phyloP scores from a whole-genome alignment of 2,113 vertebrate genomes.

The Sardina pilchardus region DNA sequence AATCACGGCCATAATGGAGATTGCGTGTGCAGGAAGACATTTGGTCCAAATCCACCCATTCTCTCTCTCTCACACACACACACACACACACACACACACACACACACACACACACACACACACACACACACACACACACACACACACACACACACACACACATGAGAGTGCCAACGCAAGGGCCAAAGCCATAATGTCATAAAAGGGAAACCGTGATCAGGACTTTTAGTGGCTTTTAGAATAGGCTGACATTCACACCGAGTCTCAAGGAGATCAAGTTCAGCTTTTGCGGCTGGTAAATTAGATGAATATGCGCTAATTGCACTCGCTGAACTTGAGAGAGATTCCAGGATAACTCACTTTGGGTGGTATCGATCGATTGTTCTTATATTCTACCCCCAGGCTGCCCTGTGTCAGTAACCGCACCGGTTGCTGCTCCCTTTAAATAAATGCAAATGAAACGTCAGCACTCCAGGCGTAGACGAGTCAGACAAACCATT shows the following conservation, averaged over 20 bases:
- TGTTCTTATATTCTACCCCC: neutral
- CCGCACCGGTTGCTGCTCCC: neutral
- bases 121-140: neutral
- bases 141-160: neutral
- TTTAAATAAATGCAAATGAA: conserved; percentile 16
- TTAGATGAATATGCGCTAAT: conserved; percentile 12
- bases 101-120: too few relatives aligned
- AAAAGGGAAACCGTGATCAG: neutral
- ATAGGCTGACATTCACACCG: neutral
- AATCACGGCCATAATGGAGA: neutral
- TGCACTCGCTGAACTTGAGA: neutral
- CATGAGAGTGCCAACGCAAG: neutral
- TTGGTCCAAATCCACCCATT: neutral
- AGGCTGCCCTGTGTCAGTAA: neutral
- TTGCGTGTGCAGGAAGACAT: neutral
- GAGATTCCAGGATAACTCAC: conserved; percentile 15
- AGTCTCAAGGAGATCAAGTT: neutral
- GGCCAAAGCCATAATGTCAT: neutral
- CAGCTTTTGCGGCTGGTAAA: neutral
- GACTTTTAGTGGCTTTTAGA: neutral
- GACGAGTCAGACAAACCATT: neutral
- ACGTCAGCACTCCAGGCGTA: neutral
- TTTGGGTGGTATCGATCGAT: neutral
- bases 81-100: too few relatives aligned
- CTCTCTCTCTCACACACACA: too few relatives aligned